These are phyloP conservation scores for Ivindomyrus marchei DNA, from an alignment of 2,113 vertebrate species.

Conservation along the genomic window DNA sequence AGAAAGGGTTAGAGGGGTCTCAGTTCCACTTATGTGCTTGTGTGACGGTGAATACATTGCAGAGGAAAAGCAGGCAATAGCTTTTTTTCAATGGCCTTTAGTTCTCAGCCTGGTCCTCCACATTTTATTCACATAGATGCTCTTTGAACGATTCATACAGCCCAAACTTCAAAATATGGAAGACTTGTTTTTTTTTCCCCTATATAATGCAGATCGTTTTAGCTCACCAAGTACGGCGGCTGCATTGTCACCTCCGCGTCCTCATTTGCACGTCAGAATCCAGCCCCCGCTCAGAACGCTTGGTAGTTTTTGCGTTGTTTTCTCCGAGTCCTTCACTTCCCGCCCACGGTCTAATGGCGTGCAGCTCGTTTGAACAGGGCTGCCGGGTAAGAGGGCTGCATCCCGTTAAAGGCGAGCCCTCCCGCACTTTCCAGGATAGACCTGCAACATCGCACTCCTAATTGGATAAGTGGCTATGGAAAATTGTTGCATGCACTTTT, in stretches of 20 bases:
- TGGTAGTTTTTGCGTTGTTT: neutral
- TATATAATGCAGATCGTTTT: neutral
- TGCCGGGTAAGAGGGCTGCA: neutral
- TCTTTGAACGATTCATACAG: neutral
- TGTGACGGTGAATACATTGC: conserved; percentile 34
- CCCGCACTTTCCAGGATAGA: neutral
- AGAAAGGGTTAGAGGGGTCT: conserved; percentile 26
- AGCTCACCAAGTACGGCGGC: neutral
- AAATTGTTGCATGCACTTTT: neutral
- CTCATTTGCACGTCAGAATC: neutral
- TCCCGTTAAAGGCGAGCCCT: neutral
- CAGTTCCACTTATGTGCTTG: conserved; percentile 33
- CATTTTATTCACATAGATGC: neutral
- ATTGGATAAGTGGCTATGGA: neutral
- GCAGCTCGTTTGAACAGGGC: neutral
- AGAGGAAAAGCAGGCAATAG: neutral
- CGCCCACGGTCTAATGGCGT: neutral
- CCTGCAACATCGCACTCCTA: neutral
- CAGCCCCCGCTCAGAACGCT: neutral
- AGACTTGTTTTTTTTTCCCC: neutral
- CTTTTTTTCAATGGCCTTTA: neutral
- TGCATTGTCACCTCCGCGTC: neutral
- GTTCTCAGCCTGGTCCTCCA: neutral
- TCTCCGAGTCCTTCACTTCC: neutral
- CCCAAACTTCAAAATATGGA: neutral